These are phyloP conservation scores for Rallus limicola DNA, from an alignment of 2,113 vertebrate species.

Conservation along the genomic window DNA sequence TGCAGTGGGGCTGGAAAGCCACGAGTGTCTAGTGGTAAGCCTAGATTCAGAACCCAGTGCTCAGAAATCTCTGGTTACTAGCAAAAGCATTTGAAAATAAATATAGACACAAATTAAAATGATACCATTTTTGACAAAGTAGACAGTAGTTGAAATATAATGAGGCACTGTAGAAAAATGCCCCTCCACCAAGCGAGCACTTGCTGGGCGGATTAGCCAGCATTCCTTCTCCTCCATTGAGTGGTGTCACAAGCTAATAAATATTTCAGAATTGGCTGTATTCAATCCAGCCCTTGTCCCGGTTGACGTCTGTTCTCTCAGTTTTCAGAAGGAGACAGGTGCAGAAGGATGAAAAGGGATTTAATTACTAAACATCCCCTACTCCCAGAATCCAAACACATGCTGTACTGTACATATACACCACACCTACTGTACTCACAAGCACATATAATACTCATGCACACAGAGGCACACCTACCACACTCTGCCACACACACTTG, in stretches of 20 bases:
- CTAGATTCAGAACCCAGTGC: background rate
- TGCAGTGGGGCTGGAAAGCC: background rate
- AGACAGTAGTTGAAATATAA: slow-evolving; percentile 77
- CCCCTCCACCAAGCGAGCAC: slow-evolving; percentile 74
- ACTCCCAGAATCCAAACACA: slow-evolving; percentile 88
- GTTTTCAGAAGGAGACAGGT: slow-evolving; percentile 95
- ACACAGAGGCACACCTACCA: background rate
- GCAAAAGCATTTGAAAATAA: slow-evolving; percentile 57
- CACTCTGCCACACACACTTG: background rate
- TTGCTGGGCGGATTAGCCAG: slow-evolving; percentile 85
- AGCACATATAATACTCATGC: slow-evolving; percentile 39
- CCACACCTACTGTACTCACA: slow-evolving; percentile 64
- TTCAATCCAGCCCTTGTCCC: slow-evolving; percentile 87
- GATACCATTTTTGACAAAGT: slow-evolving; percentile 71
- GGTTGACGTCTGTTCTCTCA: slow-evolving; percentile 91
- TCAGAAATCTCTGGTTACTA: slow-evolving; percentile 48
- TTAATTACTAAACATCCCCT: slow-evolving; percentile 95
- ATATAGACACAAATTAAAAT: slow-evolving; percentile 69
- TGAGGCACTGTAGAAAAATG: slow-evolving; percentile 78
- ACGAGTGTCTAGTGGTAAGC: background rate
- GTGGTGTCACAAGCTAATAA: slow-evolving; percentile 92
- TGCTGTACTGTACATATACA: slow-evolving; percentile 75
- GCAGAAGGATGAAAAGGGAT: slow-evolving; percentile 94
- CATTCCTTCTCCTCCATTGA: slow-evolving; percentile 85
- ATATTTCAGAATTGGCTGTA: slow-evolving; percentile 98